Conservation (phyloP, 2,113 vertebrate genomes). For the Eonycteris spelaea region DNA sequence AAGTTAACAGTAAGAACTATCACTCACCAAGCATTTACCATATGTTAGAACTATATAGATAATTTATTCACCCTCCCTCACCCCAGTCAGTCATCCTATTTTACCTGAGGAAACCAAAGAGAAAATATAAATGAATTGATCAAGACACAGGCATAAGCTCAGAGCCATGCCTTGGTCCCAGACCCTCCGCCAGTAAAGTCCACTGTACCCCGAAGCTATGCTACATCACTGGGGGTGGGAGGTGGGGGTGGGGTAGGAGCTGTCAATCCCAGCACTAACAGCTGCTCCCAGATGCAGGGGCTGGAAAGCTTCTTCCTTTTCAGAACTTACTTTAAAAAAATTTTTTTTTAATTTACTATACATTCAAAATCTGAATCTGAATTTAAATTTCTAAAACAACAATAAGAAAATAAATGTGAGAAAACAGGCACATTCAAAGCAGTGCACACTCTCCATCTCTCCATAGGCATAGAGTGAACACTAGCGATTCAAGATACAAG, state of each 20-base stretch:
- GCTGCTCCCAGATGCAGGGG: not conserved
- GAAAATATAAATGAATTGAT: not conserved
- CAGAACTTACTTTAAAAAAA: not conserved
- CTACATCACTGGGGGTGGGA: not conserved
- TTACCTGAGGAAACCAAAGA: not conserved
- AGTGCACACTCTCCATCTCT: not conserved
- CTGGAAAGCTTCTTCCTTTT: not conserved
- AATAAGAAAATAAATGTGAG: not conserved
- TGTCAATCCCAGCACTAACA: too few species aligned
- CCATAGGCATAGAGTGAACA: not conserved
- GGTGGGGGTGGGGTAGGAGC: too few species aligned
- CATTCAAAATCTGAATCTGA: not conserved
- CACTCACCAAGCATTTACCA: not conserved
- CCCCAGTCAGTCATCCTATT: not conserved
- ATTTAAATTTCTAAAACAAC: not conserved
- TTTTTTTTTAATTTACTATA: not conserved
- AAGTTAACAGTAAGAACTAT: not conserved
- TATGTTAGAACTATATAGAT: not conserved
- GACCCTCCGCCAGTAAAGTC: not conserved
- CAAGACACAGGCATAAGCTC: not conserved
- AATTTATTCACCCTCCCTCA: not conserved
- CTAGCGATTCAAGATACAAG: not conserved
- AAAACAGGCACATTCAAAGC: not conserved
- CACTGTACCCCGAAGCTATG: not conserved
- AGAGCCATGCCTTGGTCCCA: not conserved